Evolutionary conservation across 2,888 invertebrate species (phyloP).

Genomic region (Euproctis similis): DNA sequence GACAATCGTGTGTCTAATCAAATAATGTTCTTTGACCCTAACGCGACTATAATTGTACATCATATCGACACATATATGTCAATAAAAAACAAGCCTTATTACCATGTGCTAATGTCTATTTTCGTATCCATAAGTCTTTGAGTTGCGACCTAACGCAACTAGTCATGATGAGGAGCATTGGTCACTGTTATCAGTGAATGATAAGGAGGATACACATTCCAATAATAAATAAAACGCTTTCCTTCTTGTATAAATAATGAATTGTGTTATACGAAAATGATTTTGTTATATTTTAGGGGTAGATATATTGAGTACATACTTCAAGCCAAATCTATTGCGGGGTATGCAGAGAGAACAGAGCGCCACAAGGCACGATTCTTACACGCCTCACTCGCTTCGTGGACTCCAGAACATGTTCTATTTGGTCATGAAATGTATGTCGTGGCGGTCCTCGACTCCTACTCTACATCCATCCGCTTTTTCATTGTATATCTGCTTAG

Average conservation of each 20-base stretch:
- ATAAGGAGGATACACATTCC: slow-evolving; percentile 64
- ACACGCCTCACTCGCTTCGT: too few species aligned
- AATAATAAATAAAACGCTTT: slow-evolving; percentile 59
- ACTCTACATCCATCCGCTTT: too few species aligned
- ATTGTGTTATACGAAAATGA: too few species aligned
- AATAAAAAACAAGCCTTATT: slow-evolving; percentile 20
- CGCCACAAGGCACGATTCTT: too few species aligned
- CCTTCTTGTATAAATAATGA: slow-evolving; percentile 54
- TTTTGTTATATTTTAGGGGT: too few species aligned
- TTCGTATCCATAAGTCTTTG: slow-evolving; percentile 24
- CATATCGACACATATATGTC: slow-evolving; percentile 10
- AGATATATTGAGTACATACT: too few species aligned
- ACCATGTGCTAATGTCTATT: slow-evolving; percentile 16
- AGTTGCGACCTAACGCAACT: slow-evolving; percentile 24
- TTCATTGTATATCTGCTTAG: too few species aligned
- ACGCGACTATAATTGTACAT: slow-evolving; percentile 24
- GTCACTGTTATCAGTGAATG: slow-evolving; percentile 55
- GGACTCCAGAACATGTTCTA: too few species aligned
- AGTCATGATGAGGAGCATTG: slow-evolving; percentile 33
- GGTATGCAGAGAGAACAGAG: too few species aligned
- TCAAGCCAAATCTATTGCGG: too few species aligned
- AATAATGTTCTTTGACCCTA: slow-evolving; percentile 67
- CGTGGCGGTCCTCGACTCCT: too few species aligned
- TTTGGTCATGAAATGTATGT: too few species aligned
- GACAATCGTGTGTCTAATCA: slow-evolving; percentile 50